These are phyloP conservation scores for Meandrina meandrites DNA, from an alignment of 92 coral and sea anemone species.

Conservation along the genomic window DNA sequence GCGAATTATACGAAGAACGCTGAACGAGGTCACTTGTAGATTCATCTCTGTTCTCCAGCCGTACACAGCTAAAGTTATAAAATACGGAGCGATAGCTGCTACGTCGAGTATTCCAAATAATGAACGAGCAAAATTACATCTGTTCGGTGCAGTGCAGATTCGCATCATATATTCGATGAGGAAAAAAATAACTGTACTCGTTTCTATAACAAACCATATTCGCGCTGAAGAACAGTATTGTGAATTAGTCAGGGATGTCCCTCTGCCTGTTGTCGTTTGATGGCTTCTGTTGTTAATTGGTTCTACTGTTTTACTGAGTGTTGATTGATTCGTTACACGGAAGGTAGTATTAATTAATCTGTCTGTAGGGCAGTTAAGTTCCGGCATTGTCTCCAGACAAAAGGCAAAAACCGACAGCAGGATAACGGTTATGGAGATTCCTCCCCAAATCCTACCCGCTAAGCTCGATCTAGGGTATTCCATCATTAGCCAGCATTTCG, in stretches of 20 bases:
- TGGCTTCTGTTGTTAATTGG: not conserved
- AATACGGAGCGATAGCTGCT: constrained; percentile 82
- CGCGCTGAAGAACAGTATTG: not conserved
- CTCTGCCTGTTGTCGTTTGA: not conserved
- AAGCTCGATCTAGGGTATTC: constrained; percentile 64
- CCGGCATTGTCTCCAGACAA: constrained; percentile 85
- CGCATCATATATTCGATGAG: constrained; percentile 76
- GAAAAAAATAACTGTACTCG: constrained; percentile 74
- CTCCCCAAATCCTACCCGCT: constrained; percentile 58
- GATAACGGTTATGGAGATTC: constrained; percentile 65
- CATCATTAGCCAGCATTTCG: constrained; percentile 65
- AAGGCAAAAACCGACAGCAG: constrained; percentile 78
- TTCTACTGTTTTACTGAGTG: not conserved
- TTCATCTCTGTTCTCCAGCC: constrained; percentile 49
- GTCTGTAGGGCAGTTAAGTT: constrained; percentile 13
- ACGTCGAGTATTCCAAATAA: constrained; percentile 80
- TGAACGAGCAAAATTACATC: constrained; percentile 63
- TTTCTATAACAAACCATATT: constrained; percentile 77
- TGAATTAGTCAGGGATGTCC: not conserved
- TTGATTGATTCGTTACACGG: not conserved
- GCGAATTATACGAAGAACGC: constrained; percentile 84
- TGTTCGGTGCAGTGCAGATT: constrained; percentile 69
- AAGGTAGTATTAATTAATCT: not conserved
- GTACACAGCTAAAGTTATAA: constrained; percentile 56
- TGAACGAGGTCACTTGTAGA: constrained; percentile 74